Evolutionary conservation across 2,113 vertebrate species (phyloP).

Genomic region (Sarotherodon lohbergeri): DNA sequence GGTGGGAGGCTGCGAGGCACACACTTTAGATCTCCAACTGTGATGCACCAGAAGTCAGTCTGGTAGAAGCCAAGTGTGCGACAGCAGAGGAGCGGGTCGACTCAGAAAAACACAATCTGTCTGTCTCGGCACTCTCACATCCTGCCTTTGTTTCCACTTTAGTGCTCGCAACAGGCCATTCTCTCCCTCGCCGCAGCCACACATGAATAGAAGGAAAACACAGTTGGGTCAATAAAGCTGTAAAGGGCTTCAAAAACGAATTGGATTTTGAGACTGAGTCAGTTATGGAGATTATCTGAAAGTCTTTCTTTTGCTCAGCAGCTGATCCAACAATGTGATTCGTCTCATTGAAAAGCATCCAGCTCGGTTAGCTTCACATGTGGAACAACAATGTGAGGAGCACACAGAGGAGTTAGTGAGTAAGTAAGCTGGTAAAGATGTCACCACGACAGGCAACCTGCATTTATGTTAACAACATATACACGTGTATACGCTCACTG

Average conservation of each 20-base stretch:
- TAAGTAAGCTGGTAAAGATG: neutral
- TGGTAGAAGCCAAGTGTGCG: neutral
- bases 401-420: neutral
- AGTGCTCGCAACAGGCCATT: neutral
- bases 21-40: neutral
- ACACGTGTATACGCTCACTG: neutral
- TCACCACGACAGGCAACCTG: neutral
- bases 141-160: neutral
- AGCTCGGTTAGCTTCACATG: neutral
- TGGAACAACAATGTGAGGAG: neutral
- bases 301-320: neutral
- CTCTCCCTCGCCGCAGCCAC: neutral
- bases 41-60: constrained; percentile 13
- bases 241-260: neutral
- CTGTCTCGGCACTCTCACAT: neutral
- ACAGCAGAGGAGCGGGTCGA: neutral
- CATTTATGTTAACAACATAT: neutral
- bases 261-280: neutral
- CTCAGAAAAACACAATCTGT: neutral
- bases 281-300: neutral
- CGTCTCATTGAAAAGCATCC: neutral
- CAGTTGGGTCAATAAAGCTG: neutral
- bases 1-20: neutral
- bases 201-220: neutral
- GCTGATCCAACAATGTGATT: neutral